Evolutionary conservation across 2,797 vertebrate genomes (phyloP).

Genomic region (Dicrostonyx torquatus): DNA sequence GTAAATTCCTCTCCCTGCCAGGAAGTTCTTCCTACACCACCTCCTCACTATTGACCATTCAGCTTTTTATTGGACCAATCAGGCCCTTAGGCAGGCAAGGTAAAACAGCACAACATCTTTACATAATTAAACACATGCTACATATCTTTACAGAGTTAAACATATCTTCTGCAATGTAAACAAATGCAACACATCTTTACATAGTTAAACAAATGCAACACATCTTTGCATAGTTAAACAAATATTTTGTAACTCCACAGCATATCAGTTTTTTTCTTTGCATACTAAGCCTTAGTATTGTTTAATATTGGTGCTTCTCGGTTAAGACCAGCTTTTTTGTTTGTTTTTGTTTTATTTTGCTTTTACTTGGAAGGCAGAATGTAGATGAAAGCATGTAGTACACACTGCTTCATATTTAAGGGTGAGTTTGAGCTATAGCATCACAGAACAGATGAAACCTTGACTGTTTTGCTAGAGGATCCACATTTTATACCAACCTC

Average conservation of each 20-base stretch:
- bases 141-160: no score
- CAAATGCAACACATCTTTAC: not conserved
- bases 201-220: no score
- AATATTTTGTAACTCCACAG: not conserved
- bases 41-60: not conserved
- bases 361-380: conserved; percentile 25
- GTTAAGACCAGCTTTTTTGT: not conserved
- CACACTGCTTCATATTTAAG: not conserved
- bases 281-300: not conserved
- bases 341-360: not conserved
- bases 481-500: not conserved
- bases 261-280: not conserved
- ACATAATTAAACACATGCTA: not conserved
- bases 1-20: not conserved
- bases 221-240: not conserved
- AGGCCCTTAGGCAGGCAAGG: not conserved
- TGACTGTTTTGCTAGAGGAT: not conserved
- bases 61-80: not conserved
- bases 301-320: conserved; percentile 17
- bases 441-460: not conserved
- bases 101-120: not conserved
- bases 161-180: no score
- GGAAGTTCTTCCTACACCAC: not conserved
- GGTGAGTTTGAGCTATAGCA: not conserved
- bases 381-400: not conserved